Evolutionary conservation across 2,797 vertebrate genomes (phyloP).

Genomic region (Siniperca obscura): DNA sequence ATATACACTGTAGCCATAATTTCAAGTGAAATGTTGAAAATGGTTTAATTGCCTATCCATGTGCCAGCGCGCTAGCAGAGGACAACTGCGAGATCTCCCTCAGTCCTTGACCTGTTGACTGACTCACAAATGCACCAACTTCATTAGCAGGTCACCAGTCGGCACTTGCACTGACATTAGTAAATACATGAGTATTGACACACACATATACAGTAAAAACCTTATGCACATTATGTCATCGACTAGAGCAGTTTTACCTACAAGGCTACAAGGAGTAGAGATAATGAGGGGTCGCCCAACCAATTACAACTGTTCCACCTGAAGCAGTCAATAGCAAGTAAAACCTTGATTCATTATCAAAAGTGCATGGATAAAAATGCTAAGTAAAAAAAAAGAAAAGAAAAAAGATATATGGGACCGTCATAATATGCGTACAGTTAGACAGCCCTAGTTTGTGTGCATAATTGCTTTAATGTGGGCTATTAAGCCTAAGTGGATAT

Average conservation of each 20-base stretch:
- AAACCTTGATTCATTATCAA: slow-evolving; percentile 85
- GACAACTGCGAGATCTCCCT: slow-evolving; percentile 59
- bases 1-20: background rate
- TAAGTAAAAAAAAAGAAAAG: slow-evolving; percentile 66
- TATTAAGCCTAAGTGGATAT: slow-evolving; percentile 96
- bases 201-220: slow-evolving; percentile 74
- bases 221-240: slow-evolving; percentile 80
- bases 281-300: slow-evolving; percentile 75
- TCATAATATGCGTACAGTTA: slow-evolving; percentile 84
- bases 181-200: slow-evolving; percentile 87
- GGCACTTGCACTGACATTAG: slow-evolving; percentile 75
- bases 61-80: slow-evolving; percentile 45
- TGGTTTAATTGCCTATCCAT: background rate
- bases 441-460: slow-evolving; percentile 88
- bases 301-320: slow-evolving; percentile 84
- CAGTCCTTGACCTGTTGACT: slow-evolving; percentile 87
- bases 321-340: slow-evolving; percentile 80
- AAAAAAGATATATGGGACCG: slow-evolving; percentile 80
- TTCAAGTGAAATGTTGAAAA: slow-evolving; percentile 32
- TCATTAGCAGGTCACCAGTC: slow-evolving; percentile 85
- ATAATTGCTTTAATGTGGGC: slow-evolving; percentile 96
- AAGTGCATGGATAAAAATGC: slow-evolving; percentile 82
- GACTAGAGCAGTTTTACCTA: slow-evolving; percentile 64
- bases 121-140: slow-evolving; percentile 81
- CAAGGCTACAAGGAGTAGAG: slow-evolving; percentile 69